Evolutionary conservation across 1,140 invertebrate genomes (phyloP).

Genomic region (Dendrolimus punctatus): DNA sequence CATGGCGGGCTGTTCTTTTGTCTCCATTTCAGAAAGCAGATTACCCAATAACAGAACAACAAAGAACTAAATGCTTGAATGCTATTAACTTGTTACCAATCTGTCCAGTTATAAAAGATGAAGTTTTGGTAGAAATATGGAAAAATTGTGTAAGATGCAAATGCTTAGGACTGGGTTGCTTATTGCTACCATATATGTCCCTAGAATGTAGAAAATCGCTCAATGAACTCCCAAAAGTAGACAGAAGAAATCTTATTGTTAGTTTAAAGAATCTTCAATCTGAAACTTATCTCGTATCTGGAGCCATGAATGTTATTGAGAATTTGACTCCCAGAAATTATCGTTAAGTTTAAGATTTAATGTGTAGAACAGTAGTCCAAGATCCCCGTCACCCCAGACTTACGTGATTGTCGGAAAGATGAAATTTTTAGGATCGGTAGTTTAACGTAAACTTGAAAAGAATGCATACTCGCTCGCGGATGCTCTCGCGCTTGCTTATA

Average conservation of each 20-base stretch:
- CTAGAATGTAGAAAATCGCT: constrained; percentile 40
- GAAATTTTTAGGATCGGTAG: no score
- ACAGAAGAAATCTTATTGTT: constrained; percentile 57
- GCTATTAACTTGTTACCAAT: constrained; percentile 61
- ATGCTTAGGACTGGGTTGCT: constrained; percentile 52
- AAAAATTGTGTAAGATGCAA: constrained; percentile 61
- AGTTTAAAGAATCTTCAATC: constrained; percentile 60
- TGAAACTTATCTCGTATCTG: constrained; percentile 55
- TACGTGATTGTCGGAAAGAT: no score
- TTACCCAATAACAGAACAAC: constrained; percentile 60
- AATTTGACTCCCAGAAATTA: constrained; percentile 37
- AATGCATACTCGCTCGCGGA: no score
- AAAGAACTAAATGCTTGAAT: constrained; percentile 57
- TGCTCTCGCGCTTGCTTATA: no score
- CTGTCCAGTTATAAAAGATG: constrained; percentile 57
- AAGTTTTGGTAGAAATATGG: constrained; percentile 63
- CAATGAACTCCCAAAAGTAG: constrained; percentile 50
- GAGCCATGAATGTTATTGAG: constrained; percentile 59
- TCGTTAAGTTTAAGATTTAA: constrained; percentile 3
- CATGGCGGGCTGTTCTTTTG: constrained; percentile 60
- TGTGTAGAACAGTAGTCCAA: no score
- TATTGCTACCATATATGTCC: constrained; percentile 60
- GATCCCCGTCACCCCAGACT: no score
- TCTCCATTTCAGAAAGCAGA: constrained; percentile 62
- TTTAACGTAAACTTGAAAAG: no score